Percentiles rank a stretch among this genome's conserved stretches.
Conservation (phyloP, 2,888 invertebrate species). For the Ormia ochracea region DNA sequence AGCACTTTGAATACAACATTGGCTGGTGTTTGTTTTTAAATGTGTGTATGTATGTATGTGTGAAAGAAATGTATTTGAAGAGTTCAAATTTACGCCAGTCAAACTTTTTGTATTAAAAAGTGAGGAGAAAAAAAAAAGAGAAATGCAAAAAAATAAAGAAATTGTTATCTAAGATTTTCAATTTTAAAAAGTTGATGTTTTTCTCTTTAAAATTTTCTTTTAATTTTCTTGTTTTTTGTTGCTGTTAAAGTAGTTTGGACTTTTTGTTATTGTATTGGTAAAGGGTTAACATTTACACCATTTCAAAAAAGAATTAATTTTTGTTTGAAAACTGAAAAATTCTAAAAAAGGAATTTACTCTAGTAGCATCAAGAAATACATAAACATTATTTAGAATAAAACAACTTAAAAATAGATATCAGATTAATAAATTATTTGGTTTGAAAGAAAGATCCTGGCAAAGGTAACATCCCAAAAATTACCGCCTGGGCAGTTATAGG, state of each 20-base stretch:
- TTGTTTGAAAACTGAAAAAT: background rate
- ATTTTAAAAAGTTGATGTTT: conserved; percentile 48
- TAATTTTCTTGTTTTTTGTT: too few species aligned
- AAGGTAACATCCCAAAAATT: too few species aligned
- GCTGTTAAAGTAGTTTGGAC: conserved; percentile 17
- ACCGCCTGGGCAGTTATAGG: too few species aligned
- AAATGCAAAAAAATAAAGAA: too few species aligned
- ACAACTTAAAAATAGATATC: too few species aligned
- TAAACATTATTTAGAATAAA: too few species aligned
- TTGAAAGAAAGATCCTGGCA: too few species aligned
- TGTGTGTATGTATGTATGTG: background rate
- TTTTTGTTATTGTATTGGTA: conserved; percentile 1
- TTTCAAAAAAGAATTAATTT: background rate
- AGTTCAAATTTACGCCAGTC: conserved; percentile 36
- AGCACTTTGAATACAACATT: background rate
- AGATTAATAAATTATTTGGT: too few species aligned
- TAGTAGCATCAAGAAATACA: too few species aligned
- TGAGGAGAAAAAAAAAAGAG: background rate
- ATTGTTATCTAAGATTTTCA: conserved; percentile 59
- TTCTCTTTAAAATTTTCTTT: background rate
- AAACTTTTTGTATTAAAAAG: conserved; percentile 49
- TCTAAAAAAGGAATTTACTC: too few species aligned
- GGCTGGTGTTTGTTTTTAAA: background rate
- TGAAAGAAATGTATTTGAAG: conserved; percentile 39
- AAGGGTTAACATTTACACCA: conserved; percentile 46